Conservation (phyloP, 2,888 invertebrate genomes). For the Lithosia quadra region DNA sequence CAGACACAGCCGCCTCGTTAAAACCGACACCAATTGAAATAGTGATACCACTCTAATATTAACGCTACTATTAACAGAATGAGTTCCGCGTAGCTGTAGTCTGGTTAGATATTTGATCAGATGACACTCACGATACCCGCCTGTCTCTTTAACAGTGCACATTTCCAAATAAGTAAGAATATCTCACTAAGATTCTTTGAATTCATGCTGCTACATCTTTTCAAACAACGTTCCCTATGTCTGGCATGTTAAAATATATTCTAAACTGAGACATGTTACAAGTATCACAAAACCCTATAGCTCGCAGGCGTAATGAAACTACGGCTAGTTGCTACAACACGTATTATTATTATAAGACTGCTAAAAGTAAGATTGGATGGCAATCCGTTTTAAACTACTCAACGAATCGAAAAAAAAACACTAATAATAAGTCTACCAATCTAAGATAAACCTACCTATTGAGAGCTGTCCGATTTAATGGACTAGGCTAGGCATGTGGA, state of each 20-base stretch:
- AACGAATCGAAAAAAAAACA: no score
- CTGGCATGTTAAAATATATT: constrained; percentile 13
- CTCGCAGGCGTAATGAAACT: no score
- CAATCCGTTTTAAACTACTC: no score
- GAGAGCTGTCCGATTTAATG: no score
- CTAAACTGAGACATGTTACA: background rate
- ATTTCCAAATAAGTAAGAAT: constrained; percentile 29
- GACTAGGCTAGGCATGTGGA: no score
- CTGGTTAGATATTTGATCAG: constrained; percentile 46
- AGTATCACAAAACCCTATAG: constrained; percentile 25
- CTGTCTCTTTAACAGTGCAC: constrained; percentile 27
- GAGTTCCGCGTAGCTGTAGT: constrained; percentile 47
- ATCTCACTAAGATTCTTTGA: constrained; percentile 36
- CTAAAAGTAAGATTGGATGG: no score
- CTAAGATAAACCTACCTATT: no score
- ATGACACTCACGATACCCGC: constrained; percentile 39
- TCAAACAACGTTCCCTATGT: constrained; percentile 14
- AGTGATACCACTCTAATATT: constrained; percentile 42
- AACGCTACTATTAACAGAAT: constrained; percentile 41
- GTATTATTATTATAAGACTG: no score
- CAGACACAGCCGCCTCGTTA: constrained; percentile 27
- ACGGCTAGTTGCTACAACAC: no score
- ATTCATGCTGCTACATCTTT: constrained; percentile 30
- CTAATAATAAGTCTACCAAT: no score
- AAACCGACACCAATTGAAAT: constrained; percentile 42